A percentile compares a stretch with the other conserved stretches of the same genome.
Evolutionary conservation across 1,140 invertebrate species (phyloP).

Genomic region (Carposina sasakii): DNA sequence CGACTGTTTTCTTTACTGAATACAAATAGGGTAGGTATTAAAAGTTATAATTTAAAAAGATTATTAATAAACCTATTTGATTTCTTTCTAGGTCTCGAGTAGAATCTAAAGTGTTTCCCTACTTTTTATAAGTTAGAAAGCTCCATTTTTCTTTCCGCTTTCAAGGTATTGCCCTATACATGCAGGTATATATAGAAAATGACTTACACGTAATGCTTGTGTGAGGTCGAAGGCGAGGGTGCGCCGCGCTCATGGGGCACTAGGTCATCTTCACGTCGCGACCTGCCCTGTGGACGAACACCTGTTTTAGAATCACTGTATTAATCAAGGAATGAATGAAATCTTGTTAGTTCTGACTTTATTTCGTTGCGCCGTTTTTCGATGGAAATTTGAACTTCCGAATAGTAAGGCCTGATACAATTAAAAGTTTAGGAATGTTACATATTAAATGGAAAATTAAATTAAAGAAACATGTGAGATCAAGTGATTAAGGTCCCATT

Average conservation of each 20-base stretch:
- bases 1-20: too few relatives aligned
- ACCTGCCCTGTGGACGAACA: constrained; percentile 36
- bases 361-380: background rate
- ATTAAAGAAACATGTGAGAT: too few relatives aligned
- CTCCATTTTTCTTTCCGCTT: background rate
- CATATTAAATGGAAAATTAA: background rate
- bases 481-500: too few relatives aligned
- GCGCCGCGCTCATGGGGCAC: constrained; percentile 57
- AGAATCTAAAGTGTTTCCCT: too few relatives aligned
- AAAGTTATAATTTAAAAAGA: too few relatives aligned
- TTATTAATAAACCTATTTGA: too few relatives aligned
- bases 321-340: background rate
- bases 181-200: too few relatives aligned
- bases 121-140: too few relatives aligned
- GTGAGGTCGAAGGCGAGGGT: constrained; percentile 50
- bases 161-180: constrained; percentile 7
- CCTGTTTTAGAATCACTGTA: background rate
- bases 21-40: too few relatives aligned
- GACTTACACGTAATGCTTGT: constrained; percentile 50
- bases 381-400: too few relatives aligned
- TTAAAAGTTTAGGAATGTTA: background rate
- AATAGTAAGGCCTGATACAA: background rate
- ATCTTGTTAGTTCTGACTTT: background rate
- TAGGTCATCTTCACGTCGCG: constrained; percentile 56
- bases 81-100: too few relatives aligned